Conservation (phyloP, 2,797 vertebrate genomes). For the Coregonus ussuriensis region DNA sequence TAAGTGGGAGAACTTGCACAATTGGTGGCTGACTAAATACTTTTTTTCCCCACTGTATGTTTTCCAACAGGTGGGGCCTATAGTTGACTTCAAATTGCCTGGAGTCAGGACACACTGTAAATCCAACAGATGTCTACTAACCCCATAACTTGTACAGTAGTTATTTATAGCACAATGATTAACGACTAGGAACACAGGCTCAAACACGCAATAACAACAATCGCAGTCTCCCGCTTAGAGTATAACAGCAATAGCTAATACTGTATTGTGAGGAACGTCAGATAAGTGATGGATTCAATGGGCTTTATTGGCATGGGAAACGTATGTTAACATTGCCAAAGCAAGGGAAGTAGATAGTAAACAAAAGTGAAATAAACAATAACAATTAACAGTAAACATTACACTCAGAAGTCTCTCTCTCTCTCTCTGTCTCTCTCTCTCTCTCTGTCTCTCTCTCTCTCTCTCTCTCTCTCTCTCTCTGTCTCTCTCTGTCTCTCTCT, state of each 20-base stretch:
- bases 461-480: neutral
- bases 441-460: neutral
- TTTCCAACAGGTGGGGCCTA: neutral
- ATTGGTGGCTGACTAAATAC: too few relatives aligned
- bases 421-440: neutral
- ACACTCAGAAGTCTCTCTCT: too few relatives aligned
- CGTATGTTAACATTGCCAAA: neutral
- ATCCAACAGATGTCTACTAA: constrained; percentile 61
- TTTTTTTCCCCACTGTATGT: too few relatives aligned
- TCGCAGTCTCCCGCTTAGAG: constrained; percentile 13
- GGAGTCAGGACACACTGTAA: neutral
- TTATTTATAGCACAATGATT: constrained; percentile 74
- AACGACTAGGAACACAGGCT: constrained; percentile 47
- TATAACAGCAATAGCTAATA: too few relatives aligned
- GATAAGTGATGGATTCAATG: too few relatives aligned
- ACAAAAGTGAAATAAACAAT: neutral
- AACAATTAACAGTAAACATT: too few relatives aligned
- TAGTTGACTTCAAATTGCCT: neutral
- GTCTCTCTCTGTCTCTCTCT: too few relatives aligned
- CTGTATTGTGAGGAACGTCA: neutral
- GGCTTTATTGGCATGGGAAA: too few relatives aligned
- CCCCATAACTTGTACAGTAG: constrained; percentile 51
- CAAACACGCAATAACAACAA: constrained; percentile 34
- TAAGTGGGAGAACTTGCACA: too few relatives aligned
- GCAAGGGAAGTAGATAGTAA: neutral